Percentiles rank a stretch among this genome's conserved stretches.
These are phyloP conservation scores for Danaus chrysippus DNA, from an alignment of 2,888 invertebrate species.

Conservation along the genomic window DNA sequence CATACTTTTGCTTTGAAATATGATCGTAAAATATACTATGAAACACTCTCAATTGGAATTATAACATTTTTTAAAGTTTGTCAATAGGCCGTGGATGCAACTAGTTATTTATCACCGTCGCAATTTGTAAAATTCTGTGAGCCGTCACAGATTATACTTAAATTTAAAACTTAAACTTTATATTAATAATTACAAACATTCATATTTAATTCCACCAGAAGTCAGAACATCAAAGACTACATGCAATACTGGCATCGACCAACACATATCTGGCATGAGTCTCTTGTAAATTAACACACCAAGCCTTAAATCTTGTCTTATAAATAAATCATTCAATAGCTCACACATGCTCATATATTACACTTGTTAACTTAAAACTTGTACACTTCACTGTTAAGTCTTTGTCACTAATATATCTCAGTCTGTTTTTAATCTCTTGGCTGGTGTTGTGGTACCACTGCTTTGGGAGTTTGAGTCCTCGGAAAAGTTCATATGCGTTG, in stretches of 20 bases:
- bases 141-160: too few species aligned
- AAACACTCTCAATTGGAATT: too few species aligned
- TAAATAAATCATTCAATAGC: conserved; percentile 4
- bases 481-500: conserved; percentile 91
- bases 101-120: too few species aligned
- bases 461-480: conserved; percentile 95
- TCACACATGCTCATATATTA: conserved; percentile 3
- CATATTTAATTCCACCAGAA: conserved; percentile 20
- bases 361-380: not conserved
- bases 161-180: not conserved
- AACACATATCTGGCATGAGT: not conserved
- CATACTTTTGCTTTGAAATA: too few species aligned
- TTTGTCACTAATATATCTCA: conserved; percentile 50
- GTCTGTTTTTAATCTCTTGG: conserved; percentile 89
- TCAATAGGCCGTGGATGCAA: too few species aligned
- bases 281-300: not conserved
- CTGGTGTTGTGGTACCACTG: conserved; percentile 84
- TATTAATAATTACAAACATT: conserved; percentile 16
- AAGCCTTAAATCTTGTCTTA: not conserved
- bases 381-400: conserved; percentile 10
- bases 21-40: too few species aligned
- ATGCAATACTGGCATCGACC: too few species aligned
- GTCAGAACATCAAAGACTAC: conserved; percentile 3
- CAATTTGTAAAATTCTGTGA: too few species aligned
- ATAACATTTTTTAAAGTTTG: too few species aligned